Evolutionary conservation across 1,140 invertebrate species (phyloP), one percentile per base, ranked within the genome.

Genomic region (Aphis craccivora): DNA sequence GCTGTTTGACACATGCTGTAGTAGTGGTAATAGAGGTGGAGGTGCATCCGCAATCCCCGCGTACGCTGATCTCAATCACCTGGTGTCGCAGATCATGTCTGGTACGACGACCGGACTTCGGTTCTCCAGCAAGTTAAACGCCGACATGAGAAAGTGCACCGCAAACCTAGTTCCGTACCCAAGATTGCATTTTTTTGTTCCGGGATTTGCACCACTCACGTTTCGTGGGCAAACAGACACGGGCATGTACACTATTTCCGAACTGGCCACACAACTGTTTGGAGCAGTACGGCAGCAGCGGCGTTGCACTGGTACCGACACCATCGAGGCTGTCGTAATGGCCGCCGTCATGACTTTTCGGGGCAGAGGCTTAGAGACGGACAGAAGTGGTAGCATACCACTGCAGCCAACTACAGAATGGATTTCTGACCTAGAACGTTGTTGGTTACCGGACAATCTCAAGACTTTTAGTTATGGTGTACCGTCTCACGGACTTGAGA

Each of bases 41-140:
- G 83, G 76, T 95, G 95, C 95, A 96, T 97, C 60, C 55, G 95
- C 95, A 51, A 94, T 96, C 8, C 96, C 97, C 0, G 96, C 95
- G 8, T 97, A 97, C 94, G 96, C 96, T 22, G 96, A 96, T 94
- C 94, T 97, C 90, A 96, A 97, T 94, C 95, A 96, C 76, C 94
- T 96, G 55, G 96, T 96, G n/a, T 95, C 96, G 35, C 96, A 96
- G 95, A 96, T 96, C 40, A 96, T 96, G 60, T 96, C 96, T 6
- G 96, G 96, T 20, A 96, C 96, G 90, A 96, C 96, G 25, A 96
- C 96, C 40, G 96, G 96, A 25, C 95, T 96, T 1, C 95, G 96
- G 40, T 97, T 97, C 95, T 97, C 97, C 94, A 97, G 97, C 83
- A n/a, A 55, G 48, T 53, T 98, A 23, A 98, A 97, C 94, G 96